Evolutionary conservation across 1,140 invertebrate species (phyloP), one percentile per base, ranked within the genome.

Genomic region (Lucilia cuprina): DNA sequence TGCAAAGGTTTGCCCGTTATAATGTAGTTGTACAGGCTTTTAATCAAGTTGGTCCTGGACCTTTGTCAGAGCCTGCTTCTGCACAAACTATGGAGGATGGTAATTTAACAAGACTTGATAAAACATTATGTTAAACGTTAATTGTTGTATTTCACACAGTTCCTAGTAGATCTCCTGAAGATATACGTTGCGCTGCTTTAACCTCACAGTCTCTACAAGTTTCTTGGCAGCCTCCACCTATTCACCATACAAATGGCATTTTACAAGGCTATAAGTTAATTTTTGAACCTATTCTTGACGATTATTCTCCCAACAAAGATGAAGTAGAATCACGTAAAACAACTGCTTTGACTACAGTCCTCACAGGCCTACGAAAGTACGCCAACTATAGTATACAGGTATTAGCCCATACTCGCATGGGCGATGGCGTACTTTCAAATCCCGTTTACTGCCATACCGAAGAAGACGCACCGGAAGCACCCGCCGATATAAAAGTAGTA

Each of bases 361-460:
- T 96, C 2, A 94, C 93, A 0, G 94, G 94, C 2, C 88, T 96
- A n/a, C 92, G 93, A 83, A 96, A 95, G 86, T 97, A 94, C 88
- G 96, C 96, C 5, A 98, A 97, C 91, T 98, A 98, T 91, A 97
- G 95, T 87, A 93, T 98, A 74, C 95, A 96, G 90, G 94, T 97
- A 0, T 87, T 96, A 83, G 96, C 96, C 0, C 96, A 93, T 89
- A 98, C 96, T 0, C 93, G 95, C 88, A 94, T 96, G 86, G 97
- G 97, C 0, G 95, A 96, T 87, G 96, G 97, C 1, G 92, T 94
- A 9, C 90, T 94, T 9, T 95, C 95, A 5, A 90, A 93, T 80
- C 93, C 95, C 0, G 93, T 95, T 25, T 96, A 93, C 87, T 96
- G 96, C 86, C 94, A 94, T 86, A 98, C 97, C 2, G 94, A 96